Conservation (phyloP, 2,888 invertebrate species). For the Malthinus seriepunctatus region DNA sequence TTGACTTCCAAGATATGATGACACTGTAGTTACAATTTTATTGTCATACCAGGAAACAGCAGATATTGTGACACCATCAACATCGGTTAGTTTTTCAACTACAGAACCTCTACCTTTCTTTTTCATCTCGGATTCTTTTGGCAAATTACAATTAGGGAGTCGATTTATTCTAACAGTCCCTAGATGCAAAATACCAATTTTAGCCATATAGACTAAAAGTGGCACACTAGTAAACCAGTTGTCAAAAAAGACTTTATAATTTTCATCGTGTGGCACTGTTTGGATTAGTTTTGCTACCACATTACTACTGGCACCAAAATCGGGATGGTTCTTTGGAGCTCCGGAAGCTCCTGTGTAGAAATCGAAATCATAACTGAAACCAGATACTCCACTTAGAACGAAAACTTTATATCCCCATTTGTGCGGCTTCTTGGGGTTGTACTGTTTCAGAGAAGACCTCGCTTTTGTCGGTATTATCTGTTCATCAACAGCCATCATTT, state of each 20-base stretch:
- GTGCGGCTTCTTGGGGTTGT: conserved; percentile 41
- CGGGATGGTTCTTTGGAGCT: conserved; percentile 34
- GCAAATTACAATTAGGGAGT: conserved; percentile 28
- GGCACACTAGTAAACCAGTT: conserved; percentile 1
- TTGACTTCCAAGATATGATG: too few species aligned
- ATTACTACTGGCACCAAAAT: conserved; percentile 35
- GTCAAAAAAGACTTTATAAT: conserved; percentile 7
- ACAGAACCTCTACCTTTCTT: conserved; percentile 15
- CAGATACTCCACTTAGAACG: conserved; percentile 45
- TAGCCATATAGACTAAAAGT: conserved; percentile 10
- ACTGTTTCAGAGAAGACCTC: conserved; percentile 37
- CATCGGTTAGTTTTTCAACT: conserved; percentile 15
- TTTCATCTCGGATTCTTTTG: conserved; percentile 30
- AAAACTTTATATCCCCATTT: conserved; percentile 47
- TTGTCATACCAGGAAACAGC: conserved; percentile 3
- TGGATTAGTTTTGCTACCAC: conserved; percentile 37
- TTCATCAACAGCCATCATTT: conserved; percentile 43
- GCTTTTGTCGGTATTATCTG: conserved; percentile 47
- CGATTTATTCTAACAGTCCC: not conserved
- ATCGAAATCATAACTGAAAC: conserved; percentile 48
- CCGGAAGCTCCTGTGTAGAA: conserved; percentile 20
- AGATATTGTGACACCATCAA: conserved; percentile 4
- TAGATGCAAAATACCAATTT: not conserved
- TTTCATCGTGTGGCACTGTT: conserved; percentile 9
- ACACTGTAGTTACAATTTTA: not conserved